phyloP scores from a whole-genome alignment of 2,113 vertebrate genomes.

The Eudyptes chrysolophus region DNA sequence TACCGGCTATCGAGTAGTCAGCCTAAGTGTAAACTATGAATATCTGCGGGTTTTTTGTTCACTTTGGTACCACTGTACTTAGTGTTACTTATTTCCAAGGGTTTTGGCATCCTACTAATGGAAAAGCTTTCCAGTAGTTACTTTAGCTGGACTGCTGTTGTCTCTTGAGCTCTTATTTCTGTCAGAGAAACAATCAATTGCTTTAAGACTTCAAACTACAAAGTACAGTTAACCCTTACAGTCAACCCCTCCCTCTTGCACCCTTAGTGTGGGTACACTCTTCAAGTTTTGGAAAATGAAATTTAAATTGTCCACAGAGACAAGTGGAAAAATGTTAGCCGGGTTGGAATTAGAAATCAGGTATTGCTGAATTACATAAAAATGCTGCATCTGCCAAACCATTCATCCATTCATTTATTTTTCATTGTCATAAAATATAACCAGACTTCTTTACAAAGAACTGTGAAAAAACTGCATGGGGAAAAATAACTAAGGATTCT shows the following conservation, averaged over 20 bases:
- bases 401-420: not conserved
- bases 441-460: not conserved
- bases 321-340: not conserved
- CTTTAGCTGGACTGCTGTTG: not conserved
- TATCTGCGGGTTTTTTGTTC: not conserved
- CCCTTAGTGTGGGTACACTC: not conserved
- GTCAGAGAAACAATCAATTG: not conserved
- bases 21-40: not conserved
- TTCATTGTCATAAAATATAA: not conserved
- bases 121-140: not conserved
- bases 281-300: not conserved
- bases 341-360: not conserved
- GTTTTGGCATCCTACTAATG: not conserved
- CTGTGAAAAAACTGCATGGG: not conserved
- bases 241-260: not conserved
- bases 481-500: not conserved
- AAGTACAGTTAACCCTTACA: not conserved
- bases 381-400: not conserved
- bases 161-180: not conserved
- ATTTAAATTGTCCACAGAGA: not conserved
- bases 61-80: not conserved
- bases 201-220: not conserved
- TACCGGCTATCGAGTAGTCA: not conserved
- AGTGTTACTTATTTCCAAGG: not conserved
- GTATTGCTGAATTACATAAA: not conserved